A percentile compares a stretch with the other conserved stretches of the same genome.
phyloP scores from a whole-genome alignment of 2,888 invertebrate species.

The Rutpela maculata region DNA sequence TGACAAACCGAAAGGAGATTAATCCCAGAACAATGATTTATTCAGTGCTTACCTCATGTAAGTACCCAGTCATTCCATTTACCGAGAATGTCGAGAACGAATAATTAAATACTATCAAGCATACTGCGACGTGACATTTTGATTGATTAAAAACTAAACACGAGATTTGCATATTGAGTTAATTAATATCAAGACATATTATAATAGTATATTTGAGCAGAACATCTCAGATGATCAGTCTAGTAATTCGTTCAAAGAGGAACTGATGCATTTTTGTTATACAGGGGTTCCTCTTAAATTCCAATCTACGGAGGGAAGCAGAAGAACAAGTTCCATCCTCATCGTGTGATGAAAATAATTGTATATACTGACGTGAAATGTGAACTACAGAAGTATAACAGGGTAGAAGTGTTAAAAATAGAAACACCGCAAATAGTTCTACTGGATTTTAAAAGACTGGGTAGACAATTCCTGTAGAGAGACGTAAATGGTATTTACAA shows the following conservation, averaged over 20 bases:
- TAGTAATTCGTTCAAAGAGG: neutral
- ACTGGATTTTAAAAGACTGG: no score
- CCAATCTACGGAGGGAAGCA: no score
- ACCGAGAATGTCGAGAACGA: neutral
- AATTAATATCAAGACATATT: neutral
- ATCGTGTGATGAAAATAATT: no score
- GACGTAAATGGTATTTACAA: no score
- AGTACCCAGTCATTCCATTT: conserved; percentile 3
- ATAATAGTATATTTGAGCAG: neutral
- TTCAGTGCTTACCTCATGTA: neutral
- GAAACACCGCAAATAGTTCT: no score
- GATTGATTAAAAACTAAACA: conserved; percentile 3
- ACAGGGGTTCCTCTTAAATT: neutral
- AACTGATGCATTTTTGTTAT: neutral
- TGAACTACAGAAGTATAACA: no score
- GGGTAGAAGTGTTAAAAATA: no score
- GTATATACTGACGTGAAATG: no score
- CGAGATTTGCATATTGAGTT: neutral
- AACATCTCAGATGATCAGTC: neutral
- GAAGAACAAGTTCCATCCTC: no score
- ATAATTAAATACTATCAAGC: conserved; percentile 7
- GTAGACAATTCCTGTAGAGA: no score
- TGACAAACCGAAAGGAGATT: neutral
- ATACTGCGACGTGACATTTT: conserved; percentile 3
- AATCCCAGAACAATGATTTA: conserved; percentile 1